Conservation (phyloP, 2,888 invertebrate genomes). For the Lordiphosa andalusiaca region DNA sequence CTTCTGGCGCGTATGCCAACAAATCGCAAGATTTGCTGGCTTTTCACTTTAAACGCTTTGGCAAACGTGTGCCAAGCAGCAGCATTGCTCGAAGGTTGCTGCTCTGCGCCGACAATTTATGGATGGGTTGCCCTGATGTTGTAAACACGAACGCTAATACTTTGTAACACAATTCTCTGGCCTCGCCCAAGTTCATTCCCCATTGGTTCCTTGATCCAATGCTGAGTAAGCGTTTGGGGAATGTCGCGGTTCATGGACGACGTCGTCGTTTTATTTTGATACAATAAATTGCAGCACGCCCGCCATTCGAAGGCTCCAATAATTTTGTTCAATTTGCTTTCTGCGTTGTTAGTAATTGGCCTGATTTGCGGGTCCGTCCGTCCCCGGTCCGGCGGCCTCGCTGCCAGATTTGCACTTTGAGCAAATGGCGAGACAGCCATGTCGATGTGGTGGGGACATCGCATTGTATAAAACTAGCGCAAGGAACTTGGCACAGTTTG, state of each 20-base stretch:
- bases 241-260: constrained; percentile 23
- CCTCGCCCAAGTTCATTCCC: constrained; percentile 56
- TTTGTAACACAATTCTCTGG: constrained; percentile 23
- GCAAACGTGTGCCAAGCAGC: constrained; percentile 58
- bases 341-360: constrained; percentile 65
- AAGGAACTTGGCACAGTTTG: constrained; percentile 74
- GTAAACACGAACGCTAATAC: constrained; percentile 22
- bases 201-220: constrained; percentile 13
- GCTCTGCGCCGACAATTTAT: constrained; percentile 25
- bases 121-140: constrained; percentile 2
- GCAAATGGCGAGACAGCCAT: constrained; percentile 52
- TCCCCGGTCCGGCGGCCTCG: constrained; percentile 43
- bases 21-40: not conserved
- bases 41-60: constrained; percentile 9
- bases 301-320: constrained; percentile 59
- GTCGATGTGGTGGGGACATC: constrained; percentile 54
- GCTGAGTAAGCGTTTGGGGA: constrained; percentile 32
- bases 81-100: constrained; percentile 24
- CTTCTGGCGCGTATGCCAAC: no score
- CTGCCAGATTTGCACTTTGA: constrained; percentile 39
- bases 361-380: constrained; percentile 3
- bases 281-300: constrained; percentile 50
- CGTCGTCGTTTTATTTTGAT: constrained; percentile 18
- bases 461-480: constrained; percentile 58
- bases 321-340: constrained; percentile 48